Base-by-base conservation (phyloP, 2,797 vertebrate species). In the Lateolabrax maculatus region DNA sequence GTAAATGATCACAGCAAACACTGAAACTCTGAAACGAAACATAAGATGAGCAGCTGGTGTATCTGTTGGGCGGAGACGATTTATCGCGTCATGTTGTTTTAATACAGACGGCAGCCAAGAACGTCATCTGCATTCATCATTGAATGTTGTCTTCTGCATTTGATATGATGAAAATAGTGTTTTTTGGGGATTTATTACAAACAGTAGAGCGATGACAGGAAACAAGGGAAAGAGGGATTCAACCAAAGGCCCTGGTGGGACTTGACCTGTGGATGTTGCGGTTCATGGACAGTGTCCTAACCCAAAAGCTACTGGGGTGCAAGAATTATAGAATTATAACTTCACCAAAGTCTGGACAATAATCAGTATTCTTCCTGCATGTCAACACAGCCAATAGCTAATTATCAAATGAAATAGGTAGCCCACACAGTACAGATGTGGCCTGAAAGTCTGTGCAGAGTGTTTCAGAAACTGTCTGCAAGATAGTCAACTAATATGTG, bases 401-500 rank as follows among this genome's bases (percentile, higher is more conserved):
- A 64, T 72, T n/a, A 70, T 53, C 39, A 58, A 21, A 71, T 6
- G 9, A 46, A 34, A 55, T 0, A 51, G 13, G 41, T 19, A 49
- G 4, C 3, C 25, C 36, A 9, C 4, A 34, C 2, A 6, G 5
- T 18, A 37, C 34, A 70, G 21, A 25, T 70, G 19, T 27, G 46
- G 39, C 43, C 16, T 18, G 2, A 55, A 79, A 52, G 48, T 74
- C 31, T 62, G 3, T 12, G n/a, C 29, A 61, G 34, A 58, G 25
- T 39, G 67, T 57, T 79, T 77, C 46, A 76, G 25, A 83, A 81
- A 61, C 52, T 19, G 75, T 63, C 66, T 39, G 36, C 12, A 31
- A 68, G 61, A 81, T 39, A 86, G 70, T 77, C 25, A 70, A 60
- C 72, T 74, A 66, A 83, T 43, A 60, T 84, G 63, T 74, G 56